These are phyloP conservation scores for Liasis olivaceus DNA, from an alignment of 2,797 vertebrate species.

Conservation along the genomic window DNA sequence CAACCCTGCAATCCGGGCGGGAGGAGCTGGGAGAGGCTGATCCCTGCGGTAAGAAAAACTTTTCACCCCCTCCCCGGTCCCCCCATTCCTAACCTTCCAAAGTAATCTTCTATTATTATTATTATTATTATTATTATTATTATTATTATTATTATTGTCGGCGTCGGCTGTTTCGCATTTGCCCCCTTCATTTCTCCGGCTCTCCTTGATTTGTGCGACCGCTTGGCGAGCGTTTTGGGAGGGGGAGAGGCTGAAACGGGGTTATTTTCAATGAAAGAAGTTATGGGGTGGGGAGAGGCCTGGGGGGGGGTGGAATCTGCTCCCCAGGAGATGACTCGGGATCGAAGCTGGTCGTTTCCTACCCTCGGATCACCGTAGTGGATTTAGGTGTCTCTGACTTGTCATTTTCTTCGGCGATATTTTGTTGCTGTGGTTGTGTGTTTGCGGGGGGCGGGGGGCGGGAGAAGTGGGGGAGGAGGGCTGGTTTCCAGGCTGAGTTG, in stretches of 20 bases:
- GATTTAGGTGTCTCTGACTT: neutral
- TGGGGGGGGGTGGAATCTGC: neutral
- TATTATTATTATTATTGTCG: neutral
- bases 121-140: neutral
- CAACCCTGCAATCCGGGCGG: slow-evolving; percentile 36
- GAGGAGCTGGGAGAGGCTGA: slow-evolving; percentile 50
- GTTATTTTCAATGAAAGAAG: neutral
- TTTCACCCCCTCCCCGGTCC: slow-evolving; percentile 34
- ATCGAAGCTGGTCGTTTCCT: neutral
- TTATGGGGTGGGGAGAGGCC: neutral
- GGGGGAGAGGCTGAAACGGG: neutral
- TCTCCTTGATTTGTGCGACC: neutral
- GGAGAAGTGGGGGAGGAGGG: neutral
- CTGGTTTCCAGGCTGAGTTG: neutral
- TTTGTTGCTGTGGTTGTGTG: neutral
- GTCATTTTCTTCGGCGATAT: neutral
- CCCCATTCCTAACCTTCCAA: neutral
- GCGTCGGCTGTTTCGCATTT: neutral
- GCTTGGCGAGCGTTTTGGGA: neutral
- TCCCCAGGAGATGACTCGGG: neutral
- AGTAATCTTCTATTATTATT: neutral
- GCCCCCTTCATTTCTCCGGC: neutral
- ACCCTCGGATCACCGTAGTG: neutral
- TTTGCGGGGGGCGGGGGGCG: neutral
- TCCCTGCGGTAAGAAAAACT: slow-evolving; percentile 73